Evolutionary conservation across 2,797 vertebrate genomes (phyloP).

Genomic region (Liasis olivaceus): DNA sequence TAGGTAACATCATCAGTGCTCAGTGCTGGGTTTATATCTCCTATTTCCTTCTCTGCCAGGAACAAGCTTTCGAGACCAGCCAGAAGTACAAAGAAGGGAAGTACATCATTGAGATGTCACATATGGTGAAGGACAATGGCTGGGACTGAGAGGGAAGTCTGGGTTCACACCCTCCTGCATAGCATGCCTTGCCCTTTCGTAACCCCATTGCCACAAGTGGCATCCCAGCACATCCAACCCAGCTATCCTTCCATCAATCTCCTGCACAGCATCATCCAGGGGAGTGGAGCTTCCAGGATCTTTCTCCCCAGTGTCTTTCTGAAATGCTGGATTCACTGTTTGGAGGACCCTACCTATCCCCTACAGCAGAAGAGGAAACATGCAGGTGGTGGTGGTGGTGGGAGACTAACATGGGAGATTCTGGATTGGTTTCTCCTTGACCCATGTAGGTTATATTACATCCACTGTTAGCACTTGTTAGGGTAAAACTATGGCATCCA

Average conservation of each 20-base stretch:
- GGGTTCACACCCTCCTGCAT: slow-evolving; percentile 48
- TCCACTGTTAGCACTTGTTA: background rate
- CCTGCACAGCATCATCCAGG: slow-evolving; percentile 30
- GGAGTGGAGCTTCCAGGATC: slow-evolving; percentile 30
- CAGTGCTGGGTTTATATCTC: background rate
- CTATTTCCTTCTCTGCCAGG: slow-evolving; percentile 49
- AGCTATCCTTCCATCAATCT: slow-evolving; percentile 26
- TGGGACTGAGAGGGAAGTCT: slow-evolving; percentile 70
- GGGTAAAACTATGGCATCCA: background rate
- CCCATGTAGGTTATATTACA: background rate
- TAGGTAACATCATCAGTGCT: background rate
- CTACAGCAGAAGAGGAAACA: background rate
- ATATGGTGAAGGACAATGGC: slow-evolving; percentile 75
- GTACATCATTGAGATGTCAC: slow-evolving; percentile 75
- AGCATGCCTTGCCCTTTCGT: slow-evolving; percentile 60
- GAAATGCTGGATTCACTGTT: slow-evolving; percentile 20
- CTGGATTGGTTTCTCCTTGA: background rate
- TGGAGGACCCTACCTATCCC: background rate
- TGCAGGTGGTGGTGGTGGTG: background rate
- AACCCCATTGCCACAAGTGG: slow-evolving; percentile 48
- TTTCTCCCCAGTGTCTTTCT: slow-evolving; percentile 33
- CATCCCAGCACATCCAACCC: slow-evolving; percentile 66
- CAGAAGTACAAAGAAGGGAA: slow-evolving; percentile 76
- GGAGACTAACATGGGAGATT: background rate
- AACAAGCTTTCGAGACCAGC: slow-evolving; percentile 74